These are phyloP conservation scores for Poeciliopsis retropinna DNA, from an alignment of 2,113 vertebrate species.

Conservation along the genomic window DNA sequence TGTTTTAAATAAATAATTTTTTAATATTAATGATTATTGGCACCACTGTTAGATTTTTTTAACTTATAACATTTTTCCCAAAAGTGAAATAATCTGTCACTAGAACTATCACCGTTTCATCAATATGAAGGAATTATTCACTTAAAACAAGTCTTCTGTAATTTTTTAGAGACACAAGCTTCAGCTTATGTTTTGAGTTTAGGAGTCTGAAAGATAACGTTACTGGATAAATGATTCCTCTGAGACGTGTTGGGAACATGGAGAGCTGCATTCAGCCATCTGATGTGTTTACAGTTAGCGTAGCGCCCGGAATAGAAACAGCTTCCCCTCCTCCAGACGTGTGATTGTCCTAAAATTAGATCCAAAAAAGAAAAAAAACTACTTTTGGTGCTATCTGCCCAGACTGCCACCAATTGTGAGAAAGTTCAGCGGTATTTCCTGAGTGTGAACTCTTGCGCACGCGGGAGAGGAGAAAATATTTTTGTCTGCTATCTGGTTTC, in stretches of 20 bases:
- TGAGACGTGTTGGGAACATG: background rate
- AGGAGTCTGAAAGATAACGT: background rate
- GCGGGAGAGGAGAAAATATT: constrained; percentile 35
- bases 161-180: background rate
- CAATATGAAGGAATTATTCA: too few relatives aligned
- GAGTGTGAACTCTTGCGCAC: constrained; percentile 24
- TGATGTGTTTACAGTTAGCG: constrained; percentile 8
- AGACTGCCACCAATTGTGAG: constrained; percentile 41
- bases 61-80: too few relatives aligned
- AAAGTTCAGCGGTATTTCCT: constrained; percentile 44
- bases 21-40: too few relatives aligned
- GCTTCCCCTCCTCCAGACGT: constrained; percentile 32
- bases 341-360: constrained; percentile 54
- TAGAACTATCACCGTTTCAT: too few relatives aligned
- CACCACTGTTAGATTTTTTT: too few relatives aligned
- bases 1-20: too few relatives aligned
- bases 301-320: constrained; percentile 23
- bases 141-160: too few relatives aligned
- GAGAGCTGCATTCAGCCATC: background rate
- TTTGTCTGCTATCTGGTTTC: constrained; percentile 32
- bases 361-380: background rate
- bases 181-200: background rate
- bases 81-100: too few relatives aligned
- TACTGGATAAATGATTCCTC: too few relatives aligned
- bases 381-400: constrained; percentile 22